phyloP scores from a whole-genome alignment of 2,797 vertebrate species.

The Urophycis tenuis region DNA sequence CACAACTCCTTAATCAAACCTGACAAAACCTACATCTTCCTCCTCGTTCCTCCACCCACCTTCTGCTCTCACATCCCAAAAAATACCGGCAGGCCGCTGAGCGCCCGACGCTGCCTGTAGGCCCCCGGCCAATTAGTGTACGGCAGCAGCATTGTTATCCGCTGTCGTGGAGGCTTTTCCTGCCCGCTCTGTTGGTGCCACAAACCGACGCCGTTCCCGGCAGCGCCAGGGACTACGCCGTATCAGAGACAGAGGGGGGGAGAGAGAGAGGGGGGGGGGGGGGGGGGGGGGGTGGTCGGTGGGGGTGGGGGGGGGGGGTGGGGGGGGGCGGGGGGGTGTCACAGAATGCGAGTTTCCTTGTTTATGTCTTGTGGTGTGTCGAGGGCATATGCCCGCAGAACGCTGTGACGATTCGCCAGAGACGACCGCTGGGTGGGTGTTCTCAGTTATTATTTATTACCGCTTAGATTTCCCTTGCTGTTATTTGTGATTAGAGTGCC shows the following conservation, averaged over 20 bases:
- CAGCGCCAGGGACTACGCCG: not conserved
- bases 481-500: too few species aligned
- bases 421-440: too few species aligned
- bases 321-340: too few species aligned
- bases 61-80: constrained; percentile 55
- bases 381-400: too few species aligned
- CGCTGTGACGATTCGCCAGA: too few species aligned
- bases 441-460: too few species aligned
- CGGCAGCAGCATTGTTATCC: constrained; percentile 68
- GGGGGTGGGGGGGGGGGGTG: too few species aligned
- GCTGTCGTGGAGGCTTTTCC: constrained; percentile 65
- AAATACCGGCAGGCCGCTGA: constrained; percentile 53
- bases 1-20: constrained; percentile 65
- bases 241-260: not conserved
- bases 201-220: constrained; percentile 37
- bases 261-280: not conserved
- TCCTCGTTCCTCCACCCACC: constrained; percentile 14
- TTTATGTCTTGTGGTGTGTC: too few species aligned
- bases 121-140: constrained; percentile 67
- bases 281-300: too few species aligned
- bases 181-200: constrained; percentile 56
- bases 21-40: constrained; percentile 55
- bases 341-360: too few species aligned
- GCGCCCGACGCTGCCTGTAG: constrained; percentile 58
- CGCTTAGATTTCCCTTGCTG: too few species aligned